A percentile compares a stretch with the other conserved stretches of the same genome.
Evolutionary conservation across 2,888 invertebrate genomes (phyloP).

Genomic region (Caenorhabditis sp.): DNA sequence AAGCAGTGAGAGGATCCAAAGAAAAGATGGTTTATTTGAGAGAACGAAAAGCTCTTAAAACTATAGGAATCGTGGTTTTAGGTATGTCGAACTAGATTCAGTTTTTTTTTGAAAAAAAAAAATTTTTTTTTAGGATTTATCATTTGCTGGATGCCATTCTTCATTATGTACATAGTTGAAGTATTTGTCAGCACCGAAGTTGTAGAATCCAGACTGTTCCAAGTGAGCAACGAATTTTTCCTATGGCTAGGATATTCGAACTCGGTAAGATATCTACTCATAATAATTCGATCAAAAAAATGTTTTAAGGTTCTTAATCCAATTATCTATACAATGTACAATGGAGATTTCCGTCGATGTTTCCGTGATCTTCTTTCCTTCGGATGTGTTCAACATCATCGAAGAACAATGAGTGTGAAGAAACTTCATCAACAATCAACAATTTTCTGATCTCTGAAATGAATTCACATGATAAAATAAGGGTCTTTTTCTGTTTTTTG

Average conservation of each 20-base stretch:
- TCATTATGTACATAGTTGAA: conserved; percentile 71
- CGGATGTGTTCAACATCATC: conserved; percentile 69
- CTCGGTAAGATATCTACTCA: no score
- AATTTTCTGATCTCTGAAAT: conserved; percentile 44
- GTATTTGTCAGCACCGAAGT: conserved; percentile 53
- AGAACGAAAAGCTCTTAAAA: conserved; percentile 71
- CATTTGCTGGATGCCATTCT: conserved; percentile 72
- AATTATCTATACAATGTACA: conserved; percentile 71
- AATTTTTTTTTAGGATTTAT: conserved; percentile 68
- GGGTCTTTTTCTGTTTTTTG: no score
- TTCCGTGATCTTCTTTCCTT: conserved; percentile 70
- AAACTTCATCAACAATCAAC: conserved; percentile 70
- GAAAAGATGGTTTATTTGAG: conserved; percentile 70
- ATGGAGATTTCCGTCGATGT: conserved; percentile 71
- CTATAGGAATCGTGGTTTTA: conserved; percentile 70
- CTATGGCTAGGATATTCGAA: conserved; percentile 72
- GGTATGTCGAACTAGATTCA: no score
- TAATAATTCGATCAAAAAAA: no score
- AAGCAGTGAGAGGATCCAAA: conserved; percentile 67
- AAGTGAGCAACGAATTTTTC: conserved; percentile 68
- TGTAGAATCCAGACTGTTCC: conserved; percentile 46
- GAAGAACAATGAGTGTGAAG: conserved; percentile 69
- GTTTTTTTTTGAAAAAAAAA: neutral
- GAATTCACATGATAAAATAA: no score
- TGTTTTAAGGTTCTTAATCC: conserved; percentile 67